Base-by-base conservation (phyloP, 1,140 invertebrate species). In the Drosophila takahashii region DNA sequence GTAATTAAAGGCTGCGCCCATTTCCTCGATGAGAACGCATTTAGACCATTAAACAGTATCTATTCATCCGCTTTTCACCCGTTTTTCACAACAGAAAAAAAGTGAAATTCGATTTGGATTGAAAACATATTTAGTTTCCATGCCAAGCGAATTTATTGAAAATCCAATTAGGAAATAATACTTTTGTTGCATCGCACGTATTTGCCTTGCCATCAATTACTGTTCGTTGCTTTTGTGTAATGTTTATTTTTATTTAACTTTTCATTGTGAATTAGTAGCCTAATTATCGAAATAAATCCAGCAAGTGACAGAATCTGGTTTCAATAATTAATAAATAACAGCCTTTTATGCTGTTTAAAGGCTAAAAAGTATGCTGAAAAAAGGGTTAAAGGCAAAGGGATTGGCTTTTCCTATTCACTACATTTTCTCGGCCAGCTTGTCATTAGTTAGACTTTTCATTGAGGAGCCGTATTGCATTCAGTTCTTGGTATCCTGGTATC, bases 1-100 rank as follows among this genome's bases (percentile, higher is more conserved):
- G 50, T 54, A 74, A 74, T 74, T 74, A 74, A 74, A 66, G 45
- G 44, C 74, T 77, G 74, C 73, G 44, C 74, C 74, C 74, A 77
- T 75, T 75, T 75, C 52, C 51, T 39, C 70, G n/a, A 74, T 39
- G 59, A 41, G 47, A 65, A 75, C 51, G 59, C 59, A 75, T 44
- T 69, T 65, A 16, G 16, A 26, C 41, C 64, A 65, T 48, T 65
- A 39, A 65, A 37, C 42, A 18, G 26, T 36, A 22, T 51, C 22
- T 26, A 37, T 15, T 36, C 60, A 36, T 18, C n/a, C 59, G n/a
- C 10, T 7, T 41, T 62, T 50, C 13, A 6, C 57, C 36, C 10
- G 15, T 18, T 29, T 42, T 64, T n/a, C 34, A 50, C 1, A 22
- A 32, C 1, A 22, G 9, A 32, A 9, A 9, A 7, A 32, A 32